Percentiles rank a stretch among this genome's conserved stretches.
These are phyloP conservation scores for Typhlomys cinereus DNA, from an alignment of 2,113 vertebrate genomes.

Conservation along the genomic window DNA sequence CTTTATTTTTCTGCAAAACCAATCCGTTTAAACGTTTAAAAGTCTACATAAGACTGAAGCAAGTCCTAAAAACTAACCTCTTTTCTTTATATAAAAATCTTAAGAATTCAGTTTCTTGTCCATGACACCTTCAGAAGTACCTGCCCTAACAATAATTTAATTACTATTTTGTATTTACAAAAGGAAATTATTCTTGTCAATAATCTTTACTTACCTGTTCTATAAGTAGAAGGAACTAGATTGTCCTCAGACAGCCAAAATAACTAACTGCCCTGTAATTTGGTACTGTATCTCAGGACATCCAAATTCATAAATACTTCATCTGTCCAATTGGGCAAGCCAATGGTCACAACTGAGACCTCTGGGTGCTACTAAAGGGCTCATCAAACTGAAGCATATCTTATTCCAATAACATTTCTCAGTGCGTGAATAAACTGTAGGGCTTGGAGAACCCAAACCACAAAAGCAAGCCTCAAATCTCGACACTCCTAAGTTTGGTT, in stretches of 20 bases:
- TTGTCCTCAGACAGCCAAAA: background rate
- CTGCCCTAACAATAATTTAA: background rate
- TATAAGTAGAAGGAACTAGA: background rate
- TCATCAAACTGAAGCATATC: background rate
- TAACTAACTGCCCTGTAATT: fast-evolving
- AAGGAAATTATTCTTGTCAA: background rate
- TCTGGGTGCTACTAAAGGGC: background rate
- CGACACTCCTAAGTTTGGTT: background rate
- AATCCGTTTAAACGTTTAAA: background rate
- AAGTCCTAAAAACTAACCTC: background rate
- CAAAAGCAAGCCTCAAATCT: conserved; percentile 27
- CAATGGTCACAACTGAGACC: background rate
- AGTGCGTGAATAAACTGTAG: background rate
- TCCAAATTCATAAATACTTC: background rate
- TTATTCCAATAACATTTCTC: background rate
- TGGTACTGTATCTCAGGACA: background rate
- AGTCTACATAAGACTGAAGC: background rate
- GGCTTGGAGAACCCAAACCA: background rate
- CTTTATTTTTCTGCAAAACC: background rate
- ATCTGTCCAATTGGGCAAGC: conserved; percentile 12
- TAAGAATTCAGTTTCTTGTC: background rate
- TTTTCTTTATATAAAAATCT: background rate
- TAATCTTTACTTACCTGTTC: background rate
- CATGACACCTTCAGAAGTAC: conserved; percentile 1
- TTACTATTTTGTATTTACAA: background rate